These are phyloP conservation scores for Tetrao urogallus DNA, from an alignment of 2,113 vertebrate genomes.

Conservation along the genomic window DNA sequence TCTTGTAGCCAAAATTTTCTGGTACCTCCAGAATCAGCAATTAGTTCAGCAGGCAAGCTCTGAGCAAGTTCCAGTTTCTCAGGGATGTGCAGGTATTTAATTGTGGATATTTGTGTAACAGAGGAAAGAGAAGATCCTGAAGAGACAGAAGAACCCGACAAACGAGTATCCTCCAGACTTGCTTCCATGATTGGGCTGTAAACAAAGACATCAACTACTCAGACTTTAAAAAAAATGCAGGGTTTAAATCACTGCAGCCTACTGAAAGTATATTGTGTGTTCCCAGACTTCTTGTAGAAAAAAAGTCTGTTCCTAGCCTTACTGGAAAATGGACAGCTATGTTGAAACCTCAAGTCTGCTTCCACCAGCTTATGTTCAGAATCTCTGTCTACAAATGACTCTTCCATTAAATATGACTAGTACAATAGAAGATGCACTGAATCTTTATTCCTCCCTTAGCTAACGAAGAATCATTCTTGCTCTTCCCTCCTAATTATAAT, in stretches of 20 bases:
- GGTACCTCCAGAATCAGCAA: slow-evolving; percentile 29
- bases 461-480: background rate
- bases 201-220: slow-evolving; percentile 11
- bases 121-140: slow-evolving; percentile 77
- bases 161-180: slow-evolving; percentile 80
- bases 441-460: background rate
- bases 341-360: background rate
- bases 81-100: slow-evolving; percentile 74
- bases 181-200: slow-evolving; percentile 85
- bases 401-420: background rate
- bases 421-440: background rate
- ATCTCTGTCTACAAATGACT: background rate
- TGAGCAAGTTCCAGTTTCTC: slow-evolving; percentile 76
- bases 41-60: slow-evolving; percentile 34
- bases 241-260: background rate
- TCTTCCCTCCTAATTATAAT: background rate
- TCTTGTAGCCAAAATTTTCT: too few species aligned
- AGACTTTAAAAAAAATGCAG: background rate
- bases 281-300: background rate
- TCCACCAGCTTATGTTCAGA: background rate
- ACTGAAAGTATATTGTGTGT: background rate
- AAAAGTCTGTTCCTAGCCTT: background rate
- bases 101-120: slow-evolving; percentile 70
- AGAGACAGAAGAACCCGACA: slow-evolving; percentile 73
- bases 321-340: background rate